phyloP scores from a whole-genome alignment of 2,888 invertebrate genomes.

The Acanthococcus lagerstroemiae region DNA sequence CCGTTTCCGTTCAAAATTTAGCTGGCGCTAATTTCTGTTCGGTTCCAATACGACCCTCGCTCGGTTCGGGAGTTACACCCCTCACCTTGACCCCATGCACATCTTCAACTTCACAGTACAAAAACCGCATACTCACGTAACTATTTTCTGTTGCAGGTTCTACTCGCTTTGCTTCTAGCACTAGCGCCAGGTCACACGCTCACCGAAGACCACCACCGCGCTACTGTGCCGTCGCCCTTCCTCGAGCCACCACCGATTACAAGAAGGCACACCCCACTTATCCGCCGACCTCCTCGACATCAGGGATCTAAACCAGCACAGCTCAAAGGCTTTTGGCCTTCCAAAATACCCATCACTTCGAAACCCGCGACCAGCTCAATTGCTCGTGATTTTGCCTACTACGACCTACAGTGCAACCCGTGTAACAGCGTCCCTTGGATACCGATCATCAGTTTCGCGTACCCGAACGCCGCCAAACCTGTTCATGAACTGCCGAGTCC shows the following conservation, averaged over 20 bases:
- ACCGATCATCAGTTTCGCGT: constrained; percentile 47
- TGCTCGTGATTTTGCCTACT: background rate
- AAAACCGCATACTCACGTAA: too few relatives aligned
- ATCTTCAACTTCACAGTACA: too few relatives aligned
- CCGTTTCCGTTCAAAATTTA: too few relatives aligned
- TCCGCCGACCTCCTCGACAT: background rate
- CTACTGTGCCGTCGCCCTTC: background rate
- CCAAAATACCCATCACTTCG: background rate
- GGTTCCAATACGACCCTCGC: too few relatives aligned
- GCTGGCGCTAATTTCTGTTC: too few relatives aligned
- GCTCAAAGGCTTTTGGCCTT: background rate
- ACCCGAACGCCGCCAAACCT: constrained; percentile 45
- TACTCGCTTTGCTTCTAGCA: background rate
- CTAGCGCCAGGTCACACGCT: background rate
- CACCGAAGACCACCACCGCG: background rate
- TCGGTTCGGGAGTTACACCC: too few relatives aligned
- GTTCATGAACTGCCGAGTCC: background rate
- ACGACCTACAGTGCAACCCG: constrained; percentile 51
- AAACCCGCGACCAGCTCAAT: background rate
- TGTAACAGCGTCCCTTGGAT: constrained; percentile 76
- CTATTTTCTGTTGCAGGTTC: background rate
- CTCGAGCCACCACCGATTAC: background rate
- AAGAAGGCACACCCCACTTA: background rate
- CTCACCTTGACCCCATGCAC: too few relatives aligned
- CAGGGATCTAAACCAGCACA: background rate